These are phyloP conservation scores for Anthoptus insignis DNA, from an alignment of 2,888 invertebrate genomes.

Conservation along the genomic window DNA sequence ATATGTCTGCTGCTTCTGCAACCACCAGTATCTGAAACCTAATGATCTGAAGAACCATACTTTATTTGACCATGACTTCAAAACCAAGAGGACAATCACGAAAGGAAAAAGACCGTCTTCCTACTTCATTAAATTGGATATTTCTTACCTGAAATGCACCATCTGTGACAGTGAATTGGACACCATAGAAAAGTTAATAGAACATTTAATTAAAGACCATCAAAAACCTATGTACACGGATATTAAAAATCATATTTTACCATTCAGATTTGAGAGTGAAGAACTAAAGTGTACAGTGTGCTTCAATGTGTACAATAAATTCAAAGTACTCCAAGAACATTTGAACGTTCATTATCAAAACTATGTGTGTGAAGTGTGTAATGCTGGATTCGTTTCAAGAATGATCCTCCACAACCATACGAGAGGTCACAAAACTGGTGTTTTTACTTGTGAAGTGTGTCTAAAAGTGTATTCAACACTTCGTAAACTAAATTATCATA, in stretches of 20 bases:
- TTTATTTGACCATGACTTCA: neutral
- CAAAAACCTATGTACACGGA: slow-evolving; percentile 51
- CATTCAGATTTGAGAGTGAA: slow-evolving; percentile 60
- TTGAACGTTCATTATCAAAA: slow-evolving; percentile 63
- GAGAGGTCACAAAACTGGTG: slow-evolving; percentile 56
- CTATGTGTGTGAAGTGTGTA: slow-evolving; percentile 57
- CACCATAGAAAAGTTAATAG: slow-evolving; percentile 44
- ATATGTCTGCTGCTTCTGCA: slow-evolving; percentile 57
- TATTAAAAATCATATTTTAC: slow-evolving; percentile 58
- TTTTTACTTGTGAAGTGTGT: slow-evolving; percentile 64
- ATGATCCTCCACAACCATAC: slow-evolving; percentile 47
- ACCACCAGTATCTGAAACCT: slow-evolving; percentile 51
- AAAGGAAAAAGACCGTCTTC: slow-evolving; percentile 57
- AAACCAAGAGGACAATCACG: slow-evolving; percentile 51
- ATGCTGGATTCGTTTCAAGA: slow-evolving; percentile 57
- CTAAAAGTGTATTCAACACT: slow-evolving; percentile 55
- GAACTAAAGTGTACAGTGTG: slow-evolving; percentile 52
- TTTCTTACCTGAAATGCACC: slow-evolving; percentile 54
- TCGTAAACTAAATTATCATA: slow-evolving; percentile 4
- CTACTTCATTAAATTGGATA: slow-evolving; percentile 63
- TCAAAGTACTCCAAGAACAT: slow-evolving; percentile 54
- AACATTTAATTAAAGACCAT: slow-evolving; percentile 47
- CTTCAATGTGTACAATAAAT: slow-evolving; percentile 46
- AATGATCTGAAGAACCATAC: slow-evolving; percentile 55
- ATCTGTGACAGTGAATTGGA: slow-evolving; percentile 42